Evolutionary conservation across 1,140 invertebrate species (phyloP).

Genomic region (Trichomalopsis sarcophagae): DNA sequence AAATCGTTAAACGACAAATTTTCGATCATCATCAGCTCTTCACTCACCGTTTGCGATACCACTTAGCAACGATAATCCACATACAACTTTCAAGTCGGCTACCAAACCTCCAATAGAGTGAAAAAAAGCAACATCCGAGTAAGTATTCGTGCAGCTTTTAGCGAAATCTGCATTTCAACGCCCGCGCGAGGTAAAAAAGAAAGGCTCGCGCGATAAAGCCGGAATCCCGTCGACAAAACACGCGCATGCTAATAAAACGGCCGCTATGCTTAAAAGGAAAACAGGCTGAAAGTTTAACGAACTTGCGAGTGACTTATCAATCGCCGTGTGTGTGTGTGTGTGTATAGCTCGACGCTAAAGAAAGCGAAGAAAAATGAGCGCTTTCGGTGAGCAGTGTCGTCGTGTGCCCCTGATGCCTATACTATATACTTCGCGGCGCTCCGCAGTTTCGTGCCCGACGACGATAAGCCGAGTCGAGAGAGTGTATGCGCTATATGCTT

Average conservation of each 20-base stretch:
- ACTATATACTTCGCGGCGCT: not conserved
- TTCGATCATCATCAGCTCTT: no score
- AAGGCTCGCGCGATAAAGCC: not conserved
- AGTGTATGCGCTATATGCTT: not conserved
- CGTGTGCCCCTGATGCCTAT: not conserved
- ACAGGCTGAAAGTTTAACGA: not conserved
- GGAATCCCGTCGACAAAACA: not conserved
- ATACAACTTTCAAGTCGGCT: not conserved
- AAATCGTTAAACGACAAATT: constrained; percentile 12
- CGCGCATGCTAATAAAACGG: constrained; percentile 21
- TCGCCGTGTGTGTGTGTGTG: not conserved
- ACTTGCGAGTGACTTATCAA: constrained; percentile 23
- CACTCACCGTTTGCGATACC: no score
- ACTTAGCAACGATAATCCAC: no score
- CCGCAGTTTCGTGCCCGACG: constrained; percentile 17
- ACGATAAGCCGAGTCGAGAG: constrained; percentile 21
- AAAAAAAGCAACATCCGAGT: not conserved
- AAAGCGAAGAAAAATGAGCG: constrained; percentile 25
- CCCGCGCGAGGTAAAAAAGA: not conserved
- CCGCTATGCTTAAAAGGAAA: constrained; percentile 16
- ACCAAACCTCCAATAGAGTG: not conserved
- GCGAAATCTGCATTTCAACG: constrained; percentile 17
- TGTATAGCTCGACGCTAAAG: not conserved
- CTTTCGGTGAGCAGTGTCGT: not conserved
- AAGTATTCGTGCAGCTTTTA: not conserved